Evolutionary conservation across 2,888 invertebrate genomes (phyloP).

Genomic region (Laspeyria flexula): DNA sequence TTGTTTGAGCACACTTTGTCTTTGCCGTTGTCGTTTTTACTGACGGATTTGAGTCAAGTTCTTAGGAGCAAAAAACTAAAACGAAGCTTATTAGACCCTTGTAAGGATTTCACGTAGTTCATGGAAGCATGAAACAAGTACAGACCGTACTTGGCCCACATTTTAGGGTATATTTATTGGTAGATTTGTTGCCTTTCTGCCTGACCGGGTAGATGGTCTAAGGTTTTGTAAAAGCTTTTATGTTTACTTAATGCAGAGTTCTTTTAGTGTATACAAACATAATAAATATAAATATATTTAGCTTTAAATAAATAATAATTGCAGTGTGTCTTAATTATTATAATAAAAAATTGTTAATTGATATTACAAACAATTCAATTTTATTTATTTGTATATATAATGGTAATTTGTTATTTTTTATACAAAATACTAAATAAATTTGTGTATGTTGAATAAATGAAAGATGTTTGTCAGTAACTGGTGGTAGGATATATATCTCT

Average conservation of each 20-base stretch:
- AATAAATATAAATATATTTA: no score
- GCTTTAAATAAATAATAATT: no score
- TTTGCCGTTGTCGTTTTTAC: conserved; percentile 52
- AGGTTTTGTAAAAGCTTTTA: neutral
- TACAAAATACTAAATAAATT: no score
- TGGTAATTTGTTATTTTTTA: no score
- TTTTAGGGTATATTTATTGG: conserved; percentile 38
- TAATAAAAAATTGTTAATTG: no score
- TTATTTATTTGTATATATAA: no score
- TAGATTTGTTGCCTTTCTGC: conserved; percentile 35
- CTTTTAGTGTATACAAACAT: neutral
- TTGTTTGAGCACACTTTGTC: conserved; percentile 59
- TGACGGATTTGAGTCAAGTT: conserved; percentile 44
- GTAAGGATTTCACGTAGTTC: conserved; percentile 41
- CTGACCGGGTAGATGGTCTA: conserved; percentile 8
- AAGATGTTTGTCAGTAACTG: no score
- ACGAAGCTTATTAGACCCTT: conserved; percentile 41
- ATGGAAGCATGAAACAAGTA: conserved; percentile 44
- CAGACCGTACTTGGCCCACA: conserved; percentile 38
- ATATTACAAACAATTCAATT: no score
- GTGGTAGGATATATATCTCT: no score
- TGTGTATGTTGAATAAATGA: no score
- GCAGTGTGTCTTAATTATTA: no score
- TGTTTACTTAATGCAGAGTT: neutral
- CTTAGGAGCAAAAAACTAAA: conserved; percentile 35